phyloP scores from a whole-genome alignment of 2,888 invertebrate genomes.

The Ommatoiulus sabulosus region DNA sequence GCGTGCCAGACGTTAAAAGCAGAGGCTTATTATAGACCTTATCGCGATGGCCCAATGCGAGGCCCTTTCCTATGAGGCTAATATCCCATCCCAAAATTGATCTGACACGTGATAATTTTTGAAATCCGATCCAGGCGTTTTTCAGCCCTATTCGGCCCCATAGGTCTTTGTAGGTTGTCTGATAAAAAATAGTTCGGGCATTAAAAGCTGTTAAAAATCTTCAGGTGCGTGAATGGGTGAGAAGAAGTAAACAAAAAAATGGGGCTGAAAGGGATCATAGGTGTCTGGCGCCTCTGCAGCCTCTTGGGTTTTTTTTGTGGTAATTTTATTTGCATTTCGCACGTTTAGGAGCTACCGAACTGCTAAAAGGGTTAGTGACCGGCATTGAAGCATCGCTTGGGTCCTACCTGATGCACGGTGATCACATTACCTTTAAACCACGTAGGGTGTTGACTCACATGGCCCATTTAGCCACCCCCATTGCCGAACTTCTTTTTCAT shows the following conservation, averaged over 20 bases:
- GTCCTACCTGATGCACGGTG: neutral
- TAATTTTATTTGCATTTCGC: conserved; percentile 18
- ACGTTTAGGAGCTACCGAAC: conserved; percentile 3
- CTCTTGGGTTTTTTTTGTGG: neutral
- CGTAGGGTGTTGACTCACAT: neutral
- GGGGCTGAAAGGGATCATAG: neutral
- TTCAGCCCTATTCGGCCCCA: neutral
- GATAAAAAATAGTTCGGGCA: neutral
- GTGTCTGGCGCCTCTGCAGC: conserved; percentile 5
- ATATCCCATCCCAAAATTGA: conserved; percentile 25
- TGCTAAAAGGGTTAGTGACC: conserved; percentile 35
- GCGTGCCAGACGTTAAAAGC: neutral
- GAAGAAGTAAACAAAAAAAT: neutral
- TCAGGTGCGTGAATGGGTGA: neutral
- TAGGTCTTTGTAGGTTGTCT: neutral
- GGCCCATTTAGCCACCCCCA: conserved; percentile 3
- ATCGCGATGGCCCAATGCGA: neutral
- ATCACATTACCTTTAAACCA: conserved; percentile 13
- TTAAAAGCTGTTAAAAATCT: conserved; percentile 6
- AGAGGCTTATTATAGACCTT: neutral
- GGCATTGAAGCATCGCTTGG: neutral
- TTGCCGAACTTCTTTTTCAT: neutral
- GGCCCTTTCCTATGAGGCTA: conserved; percentile 17
- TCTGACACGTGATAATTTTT: conserved; percentile 37
- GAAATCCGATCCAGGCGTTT: neutral